Evolutionary conservation across 2,113 vertebrate genomes (phyloP).

Genomic region (Carassius gibelio): DNA sequence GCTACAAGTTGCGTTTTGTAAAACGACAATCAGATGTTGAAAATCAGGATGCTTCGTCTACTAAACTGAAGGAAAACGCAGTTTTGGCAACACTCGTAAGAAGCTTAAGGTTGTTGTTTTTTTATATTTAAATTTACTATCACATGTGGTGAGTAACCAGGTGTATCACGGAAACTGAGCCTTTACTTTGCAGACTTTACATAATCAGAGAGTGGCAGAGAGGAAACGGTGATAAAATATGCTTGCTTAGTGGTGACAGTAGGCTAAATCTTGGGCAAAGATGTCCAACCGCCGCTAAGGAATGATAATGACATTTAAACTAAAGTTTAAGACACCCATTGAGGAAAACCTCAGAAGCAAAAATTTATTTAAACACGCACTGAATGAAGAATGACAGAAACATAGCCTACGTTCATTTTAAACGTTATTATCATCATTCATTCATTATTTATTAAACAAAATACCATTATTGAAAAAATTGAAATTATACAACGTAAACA

Average conservation of each 20-base stretch:
- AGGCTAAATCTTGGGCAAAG: conserved; percentile 75
- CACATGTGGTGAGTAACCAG: background rate
- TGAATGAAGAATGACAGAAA: background rate
- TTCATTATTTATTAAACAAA: background rate
- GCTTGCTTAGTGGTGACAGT: conserved; percentile 80
- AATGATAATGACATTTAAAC: conserved; percentile 80
- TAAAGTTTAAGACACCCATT: conserved; percentile 68
- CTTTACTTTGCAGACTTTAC: conserved; percentile 80
- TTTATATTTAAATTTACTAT: background rate
- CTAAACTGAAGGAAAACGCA: background rate
- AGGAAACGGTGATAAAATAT: conserved; percentile 40
- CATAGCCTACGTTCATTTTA: background rate
- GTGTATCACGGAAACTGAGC: background rate
- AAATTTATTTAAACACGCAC: conserved; percentile 37
- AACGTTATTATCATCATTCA: background rate
- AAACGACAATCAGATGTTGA: background rate
- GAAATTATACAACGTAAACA: background rate
- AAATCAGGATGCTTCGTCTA: background rate
- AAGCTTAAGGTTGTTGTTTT: too few species aligned
- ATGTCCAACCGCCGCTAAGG: conserved; percentile 61
- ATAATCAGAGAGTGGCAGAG: too few species aligned
- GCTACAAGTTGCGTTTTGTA: conserved; percentile 1
- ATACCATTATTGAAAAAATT: background rate
- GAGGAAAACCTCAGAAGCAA: conserved; percentile 64
- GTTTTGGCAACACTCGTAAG: background rate